Evolutionary conservation across 2,888 invertebrate species (phyloP), one percentile per base, ranked within the genome.

Genomic region (Lamproptera curius): DNA sequence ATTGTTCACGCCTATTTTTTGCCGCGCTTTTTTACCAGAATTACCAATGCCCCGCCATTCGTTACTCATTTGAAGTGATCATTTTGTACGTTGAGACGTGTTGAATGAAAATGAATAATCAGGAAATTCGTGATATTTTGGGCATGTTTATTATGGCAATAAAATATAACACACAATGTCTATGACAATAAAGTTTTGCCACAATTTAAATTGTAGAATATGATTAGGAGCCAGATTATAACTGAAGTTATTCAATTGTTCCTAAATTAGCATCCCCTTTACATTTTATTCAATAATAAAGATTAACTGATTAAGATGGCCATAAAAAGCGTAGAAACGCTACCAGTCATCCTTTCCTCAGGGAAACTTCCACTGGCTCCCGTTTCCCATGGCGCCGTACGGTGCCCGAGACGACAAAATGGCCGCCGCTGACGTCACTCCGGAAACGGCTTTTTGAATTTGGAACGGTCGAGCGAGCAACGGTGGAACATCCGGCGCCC

Each of bases 401-500:
- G 58, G 51, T 31, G 36, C 26, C 42, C 42, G 50, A 55, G 53
- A 41, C 61, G 68, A 80, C 62, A 63, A 64, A 63, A 64, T 63
- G 63, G 63, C 63, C 51, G 62, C 51, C 57, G 68, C 54, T 84
- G 84, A 85, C 84, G 84, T 84, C 83, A 83, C 76, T 72, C 83
- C 86, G 86, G 86, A 86, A 86, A 77, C 75, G 72, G 70, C 86
- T 86, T 85, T 84, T 85, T 84, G 83, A 86, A 85, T 87, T 87
- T 78, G 77, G 83, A 82, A 85, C 84, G 86, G 86, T 87, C 86
- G 82, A 75, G 75, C 75, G 76, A 71, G 66, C 67, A 65, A 71
- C 85, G 85, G 84, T 79, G 81, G 85, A 71, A 83, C 86, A 86
- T 87, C 86, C 86, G 85, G 83, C 72, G 69, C 59, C 60, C 65